phyloP scores from a whole-genome alignment of 30 jellyfish, hydroid and myxozoan species.

The Clytia hemisphaerica region DNA sequence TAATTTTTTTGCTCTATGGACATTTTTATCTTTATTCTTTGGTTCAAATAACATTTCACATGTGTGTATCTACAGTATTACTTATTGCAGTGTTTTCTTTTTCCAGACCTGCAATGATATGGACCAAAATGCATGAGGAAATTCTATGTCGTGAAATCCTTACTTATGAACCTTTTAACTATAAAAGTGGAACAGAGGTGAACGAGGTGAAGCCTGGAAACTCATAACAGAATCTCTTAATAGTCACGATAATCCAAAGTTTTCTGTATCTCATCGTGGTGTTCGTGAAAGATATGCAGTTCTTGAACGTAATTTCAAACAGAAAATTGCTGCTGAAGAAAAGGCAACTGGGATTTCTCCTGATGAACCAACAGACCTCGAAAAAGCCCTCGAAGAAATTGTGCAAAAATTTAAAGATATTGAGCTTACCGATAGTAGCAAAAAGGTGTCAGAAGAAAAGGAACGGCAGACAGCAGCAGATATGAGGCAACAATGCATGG shows the following conservation, averaged over 20 bases:
- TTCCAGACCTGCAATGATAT: too few species aligned
- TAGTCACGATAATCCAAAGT: background rate
- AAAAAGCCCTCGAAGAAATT: too few species aligned
- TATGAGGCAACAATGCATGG: too few species aligned
- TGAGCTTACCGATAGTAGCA: too few species aligned
- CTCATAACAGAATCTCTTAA: constrained; percentile 2
- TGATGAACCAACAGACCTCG: constrained; percentile 16
- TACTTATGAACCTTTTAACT: background rate
- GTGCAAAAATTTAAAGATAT: too few species aligned
- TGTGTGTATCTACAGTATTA: too few species aligned
- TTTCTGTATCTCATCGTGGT: constrained; percentile 8
- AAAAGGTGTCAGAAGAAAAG: too few species aligned
- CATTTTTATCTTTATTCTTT: too few species aligned
- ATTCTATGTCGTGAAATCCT: constrained; percentile 2
- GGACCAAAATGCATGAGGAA: constrained; percentile 9
- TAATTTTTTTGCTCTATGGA: too few species aligned
- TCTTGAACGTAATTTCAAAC: constrained; percentile 8
- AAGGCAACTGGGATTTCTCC: constrained; percentile 15
- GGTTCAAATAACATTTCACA: too few species aligned
- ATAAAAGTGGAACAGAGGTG: constrained; percentile 9
- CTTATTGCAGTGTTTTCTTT: too few species aligned
- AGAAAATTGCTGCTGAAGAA: background rate
- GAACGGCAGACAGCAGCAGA: too few species aligned
- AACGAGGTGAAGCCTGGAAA: constrained; percentile 16
- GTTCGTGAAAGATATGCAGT: constrained; percentile 13